A percentile compares a stretch with the other conserved stretches of the same genome.
Evolutionary conservation across 2,797 vertebrate species (phyloP).

Genomic region (Argya squamiceps): DNA sequence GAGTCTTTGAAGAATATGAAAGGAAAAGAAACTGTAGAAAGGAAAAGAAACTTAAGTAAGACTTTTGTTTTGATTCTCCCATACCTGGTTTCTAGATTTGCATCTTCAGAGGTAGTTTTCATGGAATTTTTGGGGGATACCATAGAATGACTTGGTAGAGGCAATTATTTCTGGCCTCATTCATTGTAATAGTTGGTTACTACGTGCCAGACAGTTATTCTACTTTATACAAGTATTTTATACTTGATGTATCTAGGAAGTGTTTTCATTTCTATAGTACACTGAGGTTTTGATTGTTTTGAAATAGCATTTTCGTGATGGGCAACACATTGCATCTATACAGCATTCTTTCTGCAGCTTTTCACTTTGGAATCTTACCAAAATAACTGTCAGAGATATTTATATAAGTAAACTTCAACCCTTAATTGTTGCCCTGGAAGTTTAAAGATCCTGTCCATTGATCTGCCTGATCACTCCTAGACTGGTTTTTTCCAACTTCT

Average conservation of each 20-base stretch:
- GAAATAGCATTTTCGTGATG: not conserved
- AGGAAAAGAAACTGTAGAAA: not conserved
- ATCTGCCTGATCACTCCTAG: not conserved
- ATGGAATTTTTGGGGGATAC: not conserved
- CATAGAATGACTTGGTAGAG: not conserved
- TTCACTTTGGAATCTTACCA: not conserved
- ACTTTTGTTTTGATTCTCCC: not conserved
- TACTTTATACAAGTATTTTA: not conserved
- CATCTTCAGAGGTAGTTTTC: not conserved
- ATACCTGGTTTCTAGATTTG: not conserved
- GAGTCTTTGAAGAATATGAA: not conserved
- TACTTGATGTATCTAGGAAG: not conserved
- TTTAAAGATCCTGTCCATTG: not conserved
- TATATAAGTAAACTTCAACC: not conserved
- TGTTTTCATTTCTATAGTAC: not conserved
- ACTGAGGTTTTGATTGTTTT: not conserved
- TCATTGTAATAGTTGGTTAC: not conserved
- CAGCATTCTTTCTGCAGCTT: not conserved
- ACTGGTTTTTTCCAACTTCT: not conserved
- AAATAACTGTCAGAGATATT: not conserved
- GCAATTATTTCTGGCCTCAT: not conserved
- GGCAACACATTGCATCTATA: rapidly evolving
- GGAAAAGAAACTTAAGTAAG: not conserved
- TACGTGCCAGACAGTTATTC: not conserved
- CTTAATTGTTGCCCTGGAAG: not conserved